Base-by-base conservation (phyloP, 2,113 vertebrate species). In the Rattus rattus region DNA sequence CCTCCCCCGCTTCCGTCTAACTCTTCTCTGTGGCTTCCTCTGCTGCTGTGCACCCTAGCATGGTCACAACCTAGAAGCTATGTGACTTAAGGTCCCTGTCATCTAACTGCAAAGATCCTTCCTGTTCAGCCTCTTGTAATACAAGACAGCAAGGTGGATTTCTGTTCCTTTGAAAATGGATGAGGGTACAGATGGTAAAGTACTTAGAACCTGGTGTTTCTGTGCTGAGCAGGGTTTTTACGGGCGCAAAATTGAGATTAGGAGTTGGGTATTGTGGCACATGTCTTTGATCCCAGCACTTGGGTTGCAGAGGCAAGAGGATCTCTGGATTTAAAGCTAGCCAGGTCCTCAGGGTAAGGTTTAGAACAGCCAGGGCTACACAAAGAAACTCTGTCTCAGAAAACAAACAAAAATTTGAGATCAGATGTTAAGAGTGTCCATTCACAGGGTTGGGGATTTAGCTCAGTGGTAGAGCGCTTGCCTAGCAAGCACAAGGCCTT, bases 161-260 rank as follows among this genome's bases (percentile, higher is more conserved):
- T 91, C 11, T 20, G 13, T 91, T 86, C 77, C 92, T 65, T 75
- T 69, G n/a, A 90, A 95, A 92, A 77, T 65, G 61, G 47, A 19
- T 75, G 14, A 95, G 47, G 33, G 28, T 73, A 80, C 49, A 91
- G 28, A 96, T 43, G 63, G 63, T 67, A 89, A 96, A 75, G 83
- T 88, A 84, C 79, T 93, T 47, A 54, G 49, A 28, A 49, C 3
- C 87, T 87, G 47, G 30, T 83, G 30, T 93, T 96, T 94, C 75
- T 77, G 10, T 3, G 47, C 17, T 16, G 28, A 97, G 26, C 61
- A 69, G 30, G 89, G 61, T 30, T 94, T 91, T 90, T 80, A 59
- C 86, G 43, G 49, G 30, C 72, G 67, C 12, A 30, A 59, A 91
- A 94, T 76, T 36, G 14, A 97, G 65, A 36, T 75, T 39, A 84